phyloP scores from a whole-genome alignment of 1,140 invertebrate species.

The Micrasema longulum region DNA sequence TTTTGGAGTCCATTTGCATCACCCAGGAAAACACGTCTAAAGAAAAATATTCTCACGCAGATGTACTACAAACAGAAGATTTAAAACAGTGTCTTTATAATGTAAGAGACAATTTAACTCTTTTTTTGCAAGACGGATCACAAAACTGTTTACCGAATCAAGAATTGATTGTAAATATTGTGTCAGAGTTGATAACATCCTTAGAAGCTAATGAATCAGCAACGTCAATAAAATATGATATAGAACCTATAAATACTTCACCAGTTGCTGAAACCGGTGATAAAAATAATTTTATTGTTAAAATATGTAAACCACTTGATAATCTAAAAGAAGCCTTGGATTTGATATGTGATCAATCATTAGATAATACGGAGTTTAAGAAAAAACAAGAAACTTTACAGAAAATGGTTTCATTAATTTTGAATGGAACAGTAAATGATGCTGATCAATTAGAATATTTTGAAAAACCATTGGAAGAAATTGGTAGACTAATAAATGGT shows the following conservation, averaged over 20 bases:
- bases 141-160: no score
- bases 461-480: not conserved
- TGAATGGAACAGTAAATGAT: not conserved
- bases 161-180: no score
- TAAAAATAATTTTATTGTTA: not conserved
- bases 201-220: no score
- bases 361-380: not conserved
- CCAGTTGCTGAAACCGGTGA: not conserved
- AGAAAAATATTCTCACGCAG: no score
- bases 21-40: not conserved
- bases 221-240: not conserved
- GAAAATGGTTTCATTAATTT: not conserved
- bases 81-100: no score
- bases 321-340: not conserved
- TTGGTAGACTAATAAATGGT: not conserved
- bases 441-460: not conserved
- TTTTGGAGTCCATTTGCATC: not conserved
- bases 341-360: not conserved
- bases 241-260: not conserved
- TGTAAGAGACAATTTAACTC: no score
- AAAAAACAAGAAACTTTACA: not conserved
- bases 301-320: conserved; percentile 1
- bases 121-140: no score
- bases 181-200: no score
- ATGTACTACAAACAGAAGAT: no score